Conservation (phyloP, 2,888 invertebrate species). For the Rugalucina vietnamica region DNA sequence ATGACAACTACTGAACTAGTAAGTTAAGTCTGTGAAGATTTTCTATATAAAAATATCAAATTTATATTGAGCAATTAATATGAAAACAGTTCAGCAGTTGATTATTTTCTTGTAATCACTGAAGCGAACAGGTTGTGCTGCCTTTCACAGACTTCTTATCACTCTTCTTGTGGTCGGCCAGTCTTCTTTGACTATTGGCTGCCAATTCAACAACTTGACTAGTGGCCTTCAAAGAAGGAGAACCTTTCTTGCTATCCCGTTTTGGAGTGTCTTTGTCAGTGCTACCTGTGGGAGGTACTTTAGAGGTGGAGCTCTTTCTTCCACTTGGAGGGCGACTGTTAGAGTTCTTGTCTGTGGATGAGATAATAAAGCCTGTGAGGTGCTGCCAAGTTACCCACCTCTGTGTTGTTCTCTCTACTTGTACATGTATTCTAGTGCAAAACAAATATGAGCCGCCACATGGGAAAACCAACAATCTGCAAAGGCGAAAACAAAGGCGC, state of each 20-base stretch:
- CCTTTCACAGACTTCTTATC: neutral
- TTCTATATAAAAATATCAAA: too few species aligned
- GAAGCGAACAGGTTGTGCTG: neutral
- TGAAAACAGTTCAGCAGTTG: too few species aligned
- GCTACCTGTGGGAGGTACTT: neutral
- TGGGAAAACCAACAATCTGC: too few species aligned
- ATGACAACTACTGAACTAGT: too few species aligned
- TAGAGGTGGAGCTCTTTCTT: neutral
- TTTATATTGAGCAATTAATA: too few species aligned
- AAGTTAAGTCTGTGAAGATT: too few species aligned
- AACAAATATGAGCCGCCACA: too few species aligned
- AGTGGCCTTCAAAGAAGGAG: neutral
- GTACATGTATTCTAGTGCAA: too few species aligned
- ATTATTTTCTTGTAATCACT: too few species aligned
- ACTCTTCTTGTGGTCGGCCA: neutral
- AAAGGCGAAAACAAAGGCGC: too few species aligned
- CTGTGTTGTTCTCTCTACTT: too few species aligned
- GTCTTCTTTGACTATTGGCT: neutral
- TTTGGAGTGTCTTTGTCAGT: neutral
- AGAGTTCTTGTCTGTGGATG: neutral
- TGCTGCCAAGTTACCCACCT: too few species aligned
- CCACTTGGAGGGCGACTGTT: neutral
- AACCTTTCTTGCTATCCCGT: neutral
- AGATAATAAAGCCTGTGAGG: neutral
- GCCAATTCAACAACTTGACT: neutral